Conservation (phyloP, 2,113 vertebrate genomes). For the Phylloscopus whistleri region DNA sequence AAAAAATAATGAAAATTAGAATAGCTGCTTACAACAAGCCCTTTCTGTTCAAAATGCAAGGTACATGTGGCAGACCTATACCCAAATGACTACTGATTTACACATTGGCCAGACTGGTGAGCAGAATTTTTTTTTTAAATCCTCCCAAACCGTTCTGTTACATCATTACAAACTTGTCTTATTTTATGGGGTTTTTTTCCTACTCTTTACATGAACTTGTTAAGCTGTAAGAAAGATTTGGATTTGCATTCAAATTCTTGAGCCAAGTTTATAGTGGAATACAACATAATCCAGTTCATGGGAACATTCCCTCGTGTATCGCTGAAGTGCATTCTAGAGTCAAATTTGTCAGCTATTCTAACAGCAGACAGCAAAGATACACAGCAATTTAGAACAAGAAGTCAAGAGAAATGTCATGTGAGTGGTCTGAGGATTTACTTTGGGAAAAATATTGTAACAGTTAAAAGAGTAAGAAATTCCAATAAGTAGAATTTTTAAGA, state of each 20-base stretch:
- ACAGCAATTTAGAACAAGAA: not conserved
- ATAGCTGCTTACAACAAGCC: rapidly evolving
- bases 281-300: not conserved
- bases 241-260: not conserved
- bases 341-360: not conserved
- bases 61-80: not conserved
- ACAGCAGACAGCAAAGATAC: not conserved
- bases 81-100: not conserved
- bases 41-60: not conserved
- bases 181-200: not conserved
- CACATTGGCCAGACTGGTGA: not conserved
- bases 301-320: not conserved
- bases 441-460: not conserved
- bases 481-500: not conserved
- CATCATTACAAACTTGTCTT: not conserved
- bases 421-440: not conserved
- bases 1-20: not conserved
- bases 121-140: not conserved
- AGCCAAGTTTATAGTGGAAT: not conserved
- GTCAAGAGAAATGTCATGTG: not conserved
- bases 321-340: not conserved
- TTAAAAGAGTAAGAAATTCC: not conserved
- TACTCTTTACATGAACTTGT: not conserved
- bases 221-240: not conserved
- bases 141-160: not conserved